Conservation (phyloP, 2,888 invertebrate genomes). For the Leucoptera coffeella region DNA sequence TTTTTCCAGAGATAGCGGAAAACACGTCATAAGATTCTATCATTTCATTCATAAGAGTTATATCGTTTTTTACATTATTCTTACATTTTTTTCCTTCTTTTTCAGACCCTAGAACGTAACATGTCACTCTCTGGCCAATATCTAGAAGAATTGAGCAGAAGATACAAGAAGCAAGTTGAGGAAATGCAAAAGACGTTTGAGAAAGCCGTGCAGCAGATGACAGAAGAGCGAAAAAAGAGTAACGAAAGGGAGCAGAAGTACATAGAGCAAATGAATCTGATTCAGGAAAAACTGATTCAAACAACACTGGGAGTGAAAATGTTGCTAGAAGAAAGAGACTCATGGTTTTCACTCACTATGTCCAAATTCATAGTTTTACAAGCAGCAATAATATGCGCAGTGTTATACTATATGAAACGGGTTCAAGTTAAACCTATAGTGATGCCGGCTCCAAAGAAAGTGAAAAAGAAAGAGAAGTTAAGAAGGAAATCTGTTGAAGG, state of each 20-base stretch:
- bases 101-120: constrained; percentile 86
- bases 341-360: constrained; percentile 56
- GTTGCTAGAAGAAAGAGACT: constrained; percentile 57
- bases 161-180: constrained; percentile 95
- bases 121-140: constrained; percentile 96
- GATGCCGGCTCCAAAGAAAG: constrained; percentile 19
- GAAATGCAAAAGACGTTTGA: constrained; percentile 85
- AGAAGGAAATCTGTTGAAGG: constrained; percentile 64
- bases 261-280: constrained; percentile 66
- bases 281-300: constrained; percentile 60
- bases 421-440: constrained; percentile 23
- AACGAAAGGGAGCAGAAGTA: constrained; percentile 73
- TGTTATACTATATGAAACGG: constrained; percentile 41
- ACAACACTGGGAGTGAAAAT: constrained; percentile 56
- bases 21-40: too few relatives aligned
- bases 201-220: constrained; percentile 67
- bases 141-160: constrained; percentile 88
- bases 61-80: too few relatives aligned
- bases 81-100: too few relatives aligned
- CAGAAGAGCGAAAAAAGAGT: constrained; percentile 63
- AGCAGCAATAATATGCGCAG: constrained; percentile 35
- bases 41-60: too few relatives aligned
- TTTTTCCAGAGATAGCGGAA: too few relatives aligned
- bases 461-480: constrained; percentile 27
- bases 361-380: constrained; percentile 47